A percentile compares a stretch with the other conserved stretches of the same genome.
Evolutionary conservation across 2,113 vertebrate genomes (phyloP).

Genomic region (Platysternon megacephalum): DNA sequence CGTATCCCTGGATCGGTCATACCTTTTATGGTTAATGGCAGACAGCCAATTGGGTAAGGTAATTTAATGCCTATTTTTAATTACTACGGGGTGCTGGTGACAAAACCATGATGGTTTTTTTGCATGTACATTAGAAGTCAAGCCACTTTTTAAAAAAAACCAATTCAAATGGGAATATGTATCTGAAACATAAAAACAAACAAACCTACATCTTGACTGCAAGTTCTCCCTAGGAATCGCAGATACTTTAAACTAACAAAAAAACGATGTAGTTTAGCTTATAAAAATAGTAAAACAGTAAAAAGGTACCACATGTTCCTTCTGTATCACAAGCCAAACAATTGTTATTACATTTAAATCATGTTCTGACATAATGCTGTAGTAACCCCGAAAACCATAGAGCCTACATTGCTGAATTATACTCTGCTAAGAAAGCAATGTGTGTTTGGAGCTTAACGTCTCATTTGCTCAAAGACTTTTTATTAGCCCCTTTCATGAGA

Average conservation of each 20-base stretch:
- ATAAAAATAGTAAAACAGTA: constrained; percentile 51
- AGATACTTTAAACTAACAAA: constrained; percentile 29
- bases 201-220: constrained; percentile 14
- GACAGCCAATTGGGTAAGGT: constrained; percentile 50
- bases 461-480: neutral
- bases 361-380: constrained; percentile 2
- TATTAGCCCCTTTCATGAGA: rapidly evolving
- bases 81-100: constrained; percentile 68
- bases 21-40: constrained; percentile 60
- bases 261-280: constrained; percentile 62
- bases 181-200: constrained; percentile 37
- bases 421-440: neutral
- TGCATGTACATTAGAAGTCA: constrained; percentile 44
- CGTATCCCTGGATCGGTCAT: constrained; percentile 44
- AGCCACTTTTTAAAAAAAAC: constrained; percentile 25
- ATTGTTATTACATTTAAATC: constrained; percentile 52
- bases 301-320: constrained; percentile 35
- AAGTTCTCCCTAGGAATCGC: constrained; percentile 41
- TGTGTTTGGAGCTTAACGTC: neutral
- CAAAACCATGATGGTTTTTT: constrained; percentile 64
- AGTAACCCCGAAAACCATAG: constrained; percentile 24
- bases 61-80: constrained; percentile 53
- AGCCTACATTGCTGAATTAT: neutral
- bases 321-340: constrained; percentile 14
- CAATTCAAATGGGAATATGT: constrained; percentile 45